Evolutionary conservation across 2,888 invertebrate species (phyloP), one percentile per base, ranked within the genome.

Genomic region (Belgica antarctica): DNA sequence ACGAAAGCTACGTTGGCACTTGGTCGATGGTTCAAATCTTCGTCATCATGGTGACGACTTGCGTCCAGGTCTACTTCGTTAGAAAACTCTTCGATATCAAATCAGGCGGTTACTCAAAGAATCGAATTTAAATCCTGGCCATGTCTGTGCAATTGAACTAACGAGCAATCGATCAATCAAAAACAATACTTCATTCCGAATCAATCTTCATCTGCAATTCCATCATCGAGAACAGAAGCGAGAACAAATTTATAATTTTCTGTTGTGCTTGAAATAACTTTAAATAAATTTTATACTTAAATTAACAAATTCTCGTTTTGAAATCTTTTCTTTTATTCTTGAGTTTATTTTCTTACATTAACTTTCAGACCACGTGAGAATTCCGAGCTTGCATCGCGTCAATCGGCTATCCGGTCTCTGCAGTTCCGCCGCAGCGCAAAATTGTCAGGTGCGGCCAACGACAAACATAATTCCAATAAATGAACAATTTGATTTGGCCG

Each of bases 21-120:
- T 96, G 95, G 92, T 96, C 96, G 0, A 75, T 95, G 1, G 83
- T 89, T 65, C 95, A 96, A 82, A 92, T 95, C 73, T 71, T 89
- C 25, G 89, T 95, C 1, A 90, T 96, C 72, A 81, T 89, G 62
- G 83, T 86, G 1, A 91, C 94, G 0, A 90, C 90, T 8, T 83
- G 88, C 1, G 77, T 89, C 62, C 92, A 92, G 80, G 88, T 88
- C 1, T 92, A 88, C 78, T 95, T 95, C 78, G 90, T 96, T 12
- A 85, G 92, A 73, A 92, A 93, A 81, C 81, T 96, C 10, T 96
- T 96, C 77, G 90, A 92, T 76, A 86, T 89, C 0, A 90, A 89
- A 77, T 81, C 84, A 31, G 86, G 86, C 71, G 82, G 83, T 2
- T 84, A 85, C 5, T 84, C 83, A 71, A 77, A 77, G 65, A 79